Percentiles rank a stretch among this genome's conserved stretches.
Evolutionary conservation across 2,888 invertebrate genomes (phyloP).

Genomic region (Xylocampa areola): DNA sequence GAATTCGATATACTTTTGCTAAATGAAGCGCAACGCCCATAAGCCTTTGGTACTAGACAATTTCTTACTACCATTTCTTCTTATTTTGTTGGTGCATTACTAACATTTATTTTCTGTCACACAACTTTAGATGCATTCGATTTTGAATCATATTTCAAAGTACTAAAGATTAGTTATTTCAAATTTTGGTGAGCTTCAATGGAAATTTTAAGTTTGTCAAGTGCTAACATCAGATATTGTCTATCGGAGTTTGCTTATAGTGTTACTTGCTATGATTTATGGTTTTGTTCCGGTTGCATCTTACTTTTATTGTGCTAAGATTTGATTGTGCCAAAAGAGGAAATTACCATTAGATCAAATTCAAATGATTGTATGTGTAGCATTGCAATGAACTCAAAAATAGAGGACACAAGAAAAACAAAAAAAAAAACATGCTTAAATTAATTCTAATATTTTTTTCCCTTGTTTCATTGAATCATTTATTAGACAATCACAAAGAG

Average conservation of each 20-base stretch:
- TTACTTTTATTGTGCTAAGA: conserved; percentile 61
- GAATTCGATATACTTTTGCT: conserved; percentile 88
- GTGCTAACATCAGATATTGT: conserved; percentile 74
- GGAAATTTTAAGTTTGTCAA: conserved; percentile 44
- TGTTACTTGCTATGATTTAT: conserved; percentile 80
- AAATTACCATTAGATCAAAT: conserved; percentile 42
- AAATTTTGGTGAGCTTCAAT: conserved; percentile 15
- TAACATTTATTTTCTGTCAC: conserved; percentile 53
- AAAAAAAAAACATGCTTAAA: too few relatives aligned
- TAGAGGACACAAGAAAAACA: too few relatives aligned
- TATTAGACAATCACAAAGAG: too few relatives aligned
- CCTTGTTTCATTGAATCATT: too few relatives aligned
- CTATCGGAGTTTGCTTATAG: conserved; percentile 75
- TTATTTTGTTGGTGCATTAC: conserved; percentile 72
- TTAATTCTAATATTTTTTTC: too few relatives aligned
- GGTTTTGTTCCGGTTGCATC: conserved; percentile 71
- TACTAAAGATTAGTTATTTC: conserved; percentile 14
- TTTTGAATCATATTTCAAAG: conserved; percentile 56
- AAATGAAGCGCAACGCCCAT: conserved; percentile 87
- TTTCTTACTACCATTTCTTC: conserved; percentile 70
- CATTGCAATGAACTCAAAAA: not conserved
- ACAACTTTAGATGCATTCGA: conserved; percentile 16
- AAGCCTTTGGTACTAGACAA: conserved; percentile 68
- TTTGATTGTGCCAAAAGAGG: conserved; percentile 43
- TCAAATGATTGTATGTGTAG: conserved; percentile 6